phyloP scores from a whole-genome alignment of 2,888 invertebrate genomes.

The Caradrina clavipalpis region DNA sequence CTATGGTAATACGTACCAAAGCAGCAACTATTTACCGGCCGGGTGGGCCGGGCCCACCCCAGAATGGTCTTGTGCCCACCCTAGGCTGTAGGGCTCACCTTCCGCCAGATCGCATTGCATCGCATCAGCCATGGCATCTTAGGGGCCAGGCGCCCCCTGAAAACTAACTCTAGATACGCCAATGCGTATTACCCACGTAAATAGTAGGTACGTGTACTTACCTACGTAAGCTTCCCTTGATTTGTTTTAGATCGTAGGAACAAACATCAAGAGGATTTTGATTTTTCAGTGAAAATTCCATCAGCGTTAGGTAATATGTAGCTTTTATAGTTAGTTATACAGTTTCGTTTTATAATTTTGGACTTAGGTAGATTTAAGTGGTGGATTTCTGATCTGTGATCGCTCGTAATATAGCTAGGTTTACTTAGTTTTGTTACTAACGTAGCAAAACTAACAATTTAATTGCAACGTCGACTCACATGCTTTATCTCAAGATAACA shows the following conservation, averaged over 20 bases:
- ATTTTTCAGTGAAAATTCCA: conserved; percentile 18
- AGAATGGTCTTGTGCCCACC: too few relatives aligned
- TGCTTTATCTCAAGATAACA: conserved; percentile 23
- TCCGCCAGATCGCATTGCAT: too few relatives aligned
- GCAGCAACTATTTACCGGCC: too few relatives aligned
- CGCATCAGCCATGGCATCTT: too few relatives aligned
- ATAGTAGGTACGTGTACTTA: conserved; percentile 8
- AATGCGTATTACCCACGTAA: conserved; percentile 7
- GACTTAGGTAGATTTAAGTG: background rate
- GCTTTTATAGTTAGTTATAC: background rate
- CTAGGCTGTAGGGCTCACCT: too few relatives aligned
- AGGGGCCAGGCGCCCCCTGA: too few relatives aligned
- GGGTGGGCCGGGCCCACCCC: too few relatives aligned
- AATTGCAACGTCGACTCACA: background rate
- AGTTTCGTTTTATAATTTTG: background rate
- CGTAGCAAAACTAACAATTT: background rate
- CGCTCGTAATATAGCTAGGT: too few relatives aligned
- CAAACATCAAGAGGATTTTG: conserved; percentile 8
- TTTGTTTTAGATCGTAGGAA: conserved; percentile 26
- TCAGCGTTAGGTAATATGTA: background rate
- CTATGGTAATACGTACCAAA: too few relatives aligned
- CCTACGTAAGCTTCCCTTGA: conserved; percentile 4
- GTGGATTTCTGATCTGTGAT: too few relatives aligned
- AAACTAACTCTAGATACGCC: too few relatives aligned
- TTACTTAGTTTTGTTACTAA: background rate